These are phyloP conservation scores for Neodon shergylaensis DNA, from an alignment of 2,113 vertebrate genomes.

Conservation along the genomic window DNA sequence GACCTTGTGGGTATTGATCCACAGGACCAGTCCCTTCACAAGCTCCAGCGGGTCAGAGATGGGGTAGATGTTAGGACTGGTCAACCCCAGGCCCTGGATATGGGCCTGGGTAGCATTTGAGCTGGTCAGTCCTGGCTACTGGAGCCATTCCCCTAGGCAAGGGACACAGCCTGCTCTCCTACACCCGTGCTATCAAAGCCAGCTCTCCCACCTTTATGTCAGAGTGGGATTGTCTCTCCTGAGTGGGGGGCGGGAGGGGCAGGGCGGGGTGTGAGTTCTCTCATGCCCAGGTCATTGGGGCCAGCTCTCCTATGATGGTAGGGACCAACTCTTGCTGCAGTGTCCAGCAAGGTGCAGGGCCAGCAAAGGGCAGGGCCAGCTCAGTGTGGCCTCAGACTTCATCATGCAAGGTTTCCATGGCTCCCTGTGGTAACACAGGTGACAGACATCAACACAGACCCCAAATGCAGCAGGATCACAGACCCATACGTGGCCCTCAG, in stretches of 20 bases:
- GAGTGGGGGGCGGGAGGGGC: too few relatives aligned
- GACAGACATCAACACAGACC: too few relatives aligned
- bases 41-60: neutral
- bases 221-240: too few relatives aligned
- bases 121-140: neutral
- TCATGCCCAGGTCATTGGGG: too few relatives aligned
- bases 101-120: neutral
- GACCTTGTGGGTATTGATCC: neutral
- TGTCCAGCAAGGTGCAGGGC: too few relatives aligned
- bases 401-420: too few relatives aligned
- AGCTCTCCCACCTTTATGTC: neutral
- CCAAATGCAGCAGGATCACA: neutral
- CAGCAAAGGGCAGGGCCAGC: too few relatives aligned
- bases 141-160: neutral
- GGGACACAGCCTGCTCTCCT: neutral
- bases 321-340: too few relatives aligned
- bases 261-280: too few relatives aligned
- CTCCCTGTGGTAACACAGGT: too few relatives aligned
- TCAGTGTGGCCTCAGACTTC: too few relatives aligned
- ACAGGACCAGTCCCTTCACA: neutral
- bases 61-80: neutral
- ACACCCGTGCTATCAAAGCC: neutral
- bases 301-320: too few relatives aligned
- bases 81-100: neutral
- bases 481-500: neutral